These are phyloP conservation scores for Phaethon lepturus DNA, from an alignment of 2,113 vertebrate species.

Conservation along the genomic window DNA sequence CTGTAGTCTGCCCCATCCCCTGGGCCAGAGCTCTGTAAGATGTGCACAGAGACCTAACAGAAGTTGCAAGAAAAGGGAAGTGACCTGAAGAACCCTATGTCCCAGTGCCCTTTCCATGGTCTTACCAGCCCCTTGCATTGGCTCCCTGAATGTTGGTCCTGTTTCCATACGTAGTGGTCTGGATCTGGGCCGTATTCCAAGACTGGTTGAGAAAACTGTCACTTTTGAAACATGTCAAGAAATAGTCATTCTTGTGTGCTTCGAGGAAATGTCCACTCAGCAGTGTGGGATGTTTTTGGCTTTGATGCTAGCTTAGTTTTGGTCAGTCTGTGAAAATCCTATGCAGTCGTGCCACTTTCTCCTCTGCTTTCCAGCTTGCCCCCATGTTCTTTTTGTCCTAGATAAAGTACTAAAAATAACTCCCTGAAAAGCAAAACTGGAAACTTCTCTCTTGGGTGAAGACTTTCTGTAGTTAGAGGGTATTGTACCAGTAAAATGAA, in stretches of 20 bases:
- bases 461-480: neutral
- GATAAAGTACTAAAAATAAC: slow-evolving; percentile 29
- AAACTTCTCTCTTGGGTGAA: neutral
- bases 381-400: slow-evolving; percentile 20
- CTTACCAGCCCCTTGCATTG: neutral
- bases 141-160: neutral
- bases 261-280: neutral
- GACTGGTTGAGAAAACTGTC: neutral
- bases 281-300: neutral
- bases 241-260: neutral
- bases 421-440: neutral
- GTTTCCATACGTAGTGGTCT: accelerated
- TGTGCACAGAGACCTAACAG: neutral
- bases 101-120: neutral
- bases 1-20: neutral
- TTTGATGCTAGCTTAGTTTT: neutral
- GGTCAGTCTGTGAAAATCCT: neutral
- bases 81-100: neutral
- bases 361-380: neutral
- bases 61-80: neutral
- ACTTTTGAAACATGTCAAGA: neutral
- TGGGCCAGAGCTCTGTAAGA: neutral
- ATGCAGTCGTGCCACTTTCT: neutral
- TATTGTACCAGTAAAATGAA: neutral
- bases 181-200: neutral